Percentiles rank a stretch among this genome's conserved stretches.
phyloP scores from a whole-genome alignment of 2,888 invertebrate genomes.

The Sisyra nigra region DNA sequence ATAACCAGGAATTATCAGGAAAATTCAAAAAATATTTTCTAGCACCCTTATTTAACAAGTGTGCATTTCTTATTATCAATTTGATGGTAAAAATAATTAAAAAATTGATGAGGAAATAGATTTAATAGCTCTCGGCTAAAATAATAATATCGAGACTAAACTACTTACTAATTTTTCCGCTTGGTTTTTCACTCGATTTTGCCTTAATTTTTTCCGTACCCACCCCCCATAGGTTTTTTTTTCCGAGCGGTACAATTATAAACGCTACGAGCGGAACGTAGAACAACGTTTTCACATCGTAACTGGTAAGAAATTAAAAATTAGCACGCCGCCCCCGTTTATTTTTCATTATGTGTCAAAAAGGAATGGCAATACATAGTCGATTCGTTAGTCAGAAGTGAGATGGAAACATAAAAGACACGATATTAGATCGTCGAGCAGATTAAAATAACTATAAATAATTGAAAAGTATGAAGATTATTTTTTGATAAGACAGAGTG shows the following conservation, averaged over 20 bases:
- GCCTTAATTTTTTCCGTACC: neutral
- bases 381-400: neutral
- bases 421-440: neutral
- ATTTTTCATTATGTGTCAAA: conserved; percentile 8
- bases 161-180: too few species aligned
- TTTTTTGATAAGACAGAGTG: conserved; percentile 8
- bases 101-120: neutral
- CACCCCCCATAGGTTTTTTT: neutral
- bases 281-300: neutral
- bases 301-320: conserved; percentile 8
- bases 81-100: neutral
- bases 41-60: too few species aligned
- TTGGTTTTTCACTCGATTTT: too few species aligned
- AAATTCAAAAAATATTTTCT: too few species aligned
- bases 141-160: too few species aligned
- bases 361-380: neutral
- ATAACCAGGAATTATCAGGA: too few species aligned
- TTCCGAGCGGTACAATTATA: neutral
- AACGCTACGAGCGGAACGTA: neutral
- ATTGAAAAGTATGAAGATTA: conserved; percentile 9
- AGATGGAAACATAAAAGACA: neutral
- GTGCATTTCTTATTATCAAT: neutral
- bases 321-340: conserved; percentile 9
- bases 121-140: too few species aligned
- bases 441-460: conserved; percentile 10